These are phyloP conservation scores for Zapornia atra DNA, from an alignment of 2,113 vertebrate genomes.

Conservation along the genomic window DNA sequence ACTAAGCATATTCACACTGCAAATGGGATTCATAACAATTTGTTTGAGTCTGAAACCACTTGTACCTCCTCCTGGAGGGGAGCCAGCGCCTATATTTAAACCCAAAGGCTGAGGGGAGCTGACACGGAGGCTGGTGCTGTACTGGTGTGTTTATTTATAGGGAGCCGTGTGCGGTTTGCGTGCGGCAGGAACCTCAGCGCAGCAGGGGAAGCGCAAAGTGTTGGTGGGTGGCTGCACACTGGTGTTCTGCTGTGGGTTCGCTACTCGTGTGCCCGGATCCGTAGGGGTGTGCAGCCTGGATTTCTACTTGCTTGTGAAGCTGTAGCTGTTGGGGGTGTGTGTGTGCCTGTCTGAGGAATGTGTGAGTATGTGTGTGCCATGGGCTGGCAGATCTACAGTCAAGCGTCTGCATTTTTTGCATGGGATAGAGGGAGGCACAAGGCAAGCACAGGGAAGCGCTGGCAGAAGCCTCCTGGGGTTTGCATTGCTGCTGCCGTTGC, in stretches of 20 bases:
- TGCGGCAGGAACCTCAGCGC: background rate
- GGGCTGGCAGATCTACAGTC: background rate
- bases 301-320: background rate
- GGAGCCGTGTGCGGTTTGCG: background rate
- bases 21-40: slow-evolving; percentile 74
- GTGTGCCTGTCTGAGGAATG: background rate
- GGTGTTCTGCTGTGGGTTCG: fast-evolving
- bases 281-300: fast-evolving
- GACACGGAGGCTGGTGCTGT: slow-evolving; percentile 8
- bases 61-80: slow-evolving; percentile 70
- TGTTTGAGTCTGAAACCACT: slow-evolving; percentile 74
- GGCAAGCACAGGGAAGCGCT: background rate
- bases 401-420: background rate
- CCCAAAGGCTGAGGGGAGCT: slow-evolving; percentile 39
- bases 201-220: background rate
- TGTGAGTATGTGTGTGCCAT: fast-evolving
- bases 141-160: slow-evolving; percentile 68
- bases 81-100: slow-evolving; percentile 75
- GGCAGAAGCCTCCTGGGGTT: background rate
- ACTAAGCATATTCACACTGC: slow-evolving; percentile 59
- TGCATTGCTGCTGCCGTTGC: background rate
- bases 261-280: background rate
- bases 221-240: background rate
- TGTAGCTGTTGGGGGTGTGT: background rate
- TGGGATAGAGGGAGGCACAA: background rate